Base-by-base conservation (phyloP, 1,140 invertebrate genomes). In the Hylaeus anthracinus region DNA sequence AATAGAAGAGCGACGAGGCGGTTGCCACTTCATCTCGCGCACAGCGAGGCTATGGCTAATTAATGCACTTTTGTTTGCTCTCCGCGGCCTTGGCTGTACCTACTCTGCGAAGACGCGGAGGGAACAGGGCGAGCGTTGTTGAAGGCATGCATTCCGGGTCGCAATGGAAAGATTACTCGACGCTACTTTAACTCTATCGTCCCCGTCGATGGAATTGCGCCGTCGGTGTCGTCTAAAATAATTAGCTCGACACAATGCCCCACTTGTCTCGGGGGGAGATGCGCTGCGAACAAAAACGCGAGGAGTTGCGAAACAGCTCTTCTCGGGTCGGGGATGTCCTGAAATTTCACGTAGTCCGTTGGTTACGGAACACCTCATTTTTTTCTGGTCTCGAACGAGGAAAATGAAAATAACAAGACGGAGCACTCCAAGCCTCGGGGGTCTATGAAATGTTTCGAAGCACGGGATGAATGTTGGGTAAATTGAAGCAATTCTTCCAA, bases 21-120 rank as follows among this genome's bases (percentile, higher is more conserved):
- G 69, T 86, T 79, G 48, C 84, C 84, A 86, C 85, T 86, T 82
- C 83, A 81, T 85, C 71, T 86, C 85, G 51, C 58, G 67, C 78
- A 51, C 65, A 81, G 58, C 77, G 43, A 77, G 63, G 76, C 71
- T 72, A 73, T 71, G 72, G 86, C 85, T 87, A 87, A 87, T 87
- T 87, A 87, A 87, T 87, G 86, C 86, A 84, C 65, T 84, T 87
- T 87, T 87, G 79, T 87, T 81, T 74, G 85, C 78, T 84, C 70
- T 63, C 66, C 58, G 15, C 58, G 60, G 78, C 43, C 70, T 74
- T 77, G 48, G 74, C 85, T 55, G 45, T 48, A 48, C 45, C 71
- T 65, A 14, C n/a, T 8, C 15, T 39, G 14, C 12, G 43, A 37
- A 53, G 64, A 55, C 5, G 58, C 56, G 2, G 51, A 14, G 41